phyloP scores from a whole-genome alignment of 92 coral and sea anemone species.

The Paramuricea clavata region DNA sequence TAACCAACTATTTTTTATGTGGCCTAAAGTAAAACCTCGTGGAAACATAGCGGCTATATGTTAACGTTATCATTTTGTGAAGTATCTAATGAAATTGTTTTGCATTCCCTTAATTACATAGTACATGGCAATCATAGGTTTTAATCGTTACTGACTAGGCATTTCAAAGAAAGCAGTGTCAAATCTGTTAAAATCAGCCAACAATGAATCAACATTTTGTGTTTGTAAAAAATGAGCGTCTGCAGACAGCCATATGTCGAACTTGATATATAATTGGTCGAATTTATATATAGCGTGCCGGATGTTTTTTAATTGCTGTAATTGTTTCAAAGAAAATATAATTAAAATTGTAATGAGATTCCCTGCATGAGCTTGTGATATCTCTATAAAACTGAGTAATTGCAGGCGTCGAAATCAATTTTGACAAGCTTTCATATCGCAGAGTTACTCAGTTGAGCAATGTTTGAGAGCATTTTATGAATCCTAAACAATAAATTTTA shows the following conservation, averaged over 20 bases:
- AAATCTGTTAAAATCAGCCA: neutral
- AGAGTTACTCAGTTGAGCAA: too few species aligned
- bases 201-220: neutral
- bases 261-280: neutral
- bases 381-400: neutral
- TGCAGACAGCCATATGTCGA: constrained; percentile 3
- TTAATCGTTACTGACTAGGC: too few species aligned
- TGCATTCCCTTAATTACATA: too few species aligned
- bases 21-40: too few species aligned
- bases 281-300: neutral
- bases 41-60: too few species aligned
- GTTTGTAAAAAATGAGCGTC: neutral
- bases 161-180: neutral
- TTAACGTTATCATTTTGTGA: too few species aligned
- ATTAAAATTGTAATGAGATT: neutral
- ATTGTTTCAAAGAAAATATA: constrained; percentile 10
- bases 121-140: too few species aligned
- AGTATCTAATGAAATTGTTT: too few species aligned
- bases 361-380: neutral
- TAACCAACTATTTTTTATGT: too few species aligned
- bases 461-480: too few species aligned
- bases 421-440: too few species aligned
- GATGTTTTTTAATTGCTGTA: neutral
- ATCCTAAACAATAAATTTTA: too few species aligned
- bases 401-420: neutral